Percentiles rank a stretch among this genome's conserved stretches.
Conservation (phyloP, 2,888 invertebrate genomes). For the Tanytarsus gracilentus region DNA sequence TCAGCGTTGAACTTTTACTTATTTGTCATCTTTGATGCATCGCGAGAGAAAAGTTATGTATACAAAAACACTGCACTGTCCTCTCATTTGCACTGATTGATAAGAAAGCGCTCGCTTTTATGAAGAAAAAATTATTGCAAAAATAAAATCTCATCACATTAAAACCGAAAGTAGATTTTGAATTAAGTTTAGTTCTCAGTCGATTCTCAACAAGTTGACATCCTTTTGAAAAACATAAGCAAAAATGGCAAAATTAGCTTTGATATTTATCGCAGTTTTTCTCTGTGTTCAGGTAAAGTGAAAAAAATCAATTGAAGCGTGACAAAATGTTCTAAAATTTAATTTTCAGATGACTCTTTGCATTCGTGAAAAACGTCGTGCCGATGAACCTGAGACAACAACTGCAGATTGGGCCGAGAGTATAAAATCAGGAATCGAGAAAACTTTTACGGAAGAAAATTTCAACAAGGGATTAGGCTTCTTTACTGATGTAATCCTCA, state of each 20-base stretch:
- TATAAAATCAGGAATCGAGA: slow-evolving; percentile 4
- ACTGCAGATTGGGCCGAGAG: neutral
- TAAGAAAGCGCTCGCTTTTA: too few relatives aligned
- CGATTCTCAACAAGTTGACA: neutral
- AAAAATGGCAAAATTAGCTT: slow-evolving; percentile 21
- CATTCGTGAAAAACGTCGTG: neutral
- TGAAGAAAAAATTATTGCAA: too few relatives aligned
- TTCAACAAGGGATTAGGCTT: too few relatives aligned
- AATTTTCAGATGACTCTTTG: neutral
- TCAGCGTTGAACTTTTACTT: too few relatives aligned
- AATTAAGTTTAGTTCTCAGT: neutral
- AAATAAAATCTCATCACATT: too few relatives aligned
- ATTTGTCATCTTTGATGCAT: too few relatives aligned
- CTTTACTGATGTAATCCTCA: too few relatives aligned
- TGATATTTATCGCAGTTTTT: slow-evolving; percentile 12
- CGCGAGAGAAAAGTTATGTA: too few relatives aligned
- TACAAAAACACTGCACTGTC: too few relatives aligned
- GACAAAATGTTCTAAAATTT: neutral
- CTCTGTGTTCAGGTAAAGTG: slow-evolving; percentile 14
- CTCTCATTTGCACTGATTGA: too few relatives aligned
- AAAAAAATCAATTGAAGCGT: too few relatives aligned
- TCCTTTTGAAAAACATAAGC: neutral
- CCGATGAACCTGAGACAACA: neutral
- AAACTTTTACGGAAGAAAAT: slow-evolving; percentile 3
- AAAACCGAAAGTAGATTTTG: too few relatives aligned